Base-by-base conservation (phyloP, 2,888 invertebrate species). In the Ornithoptera priamus region DNA sequence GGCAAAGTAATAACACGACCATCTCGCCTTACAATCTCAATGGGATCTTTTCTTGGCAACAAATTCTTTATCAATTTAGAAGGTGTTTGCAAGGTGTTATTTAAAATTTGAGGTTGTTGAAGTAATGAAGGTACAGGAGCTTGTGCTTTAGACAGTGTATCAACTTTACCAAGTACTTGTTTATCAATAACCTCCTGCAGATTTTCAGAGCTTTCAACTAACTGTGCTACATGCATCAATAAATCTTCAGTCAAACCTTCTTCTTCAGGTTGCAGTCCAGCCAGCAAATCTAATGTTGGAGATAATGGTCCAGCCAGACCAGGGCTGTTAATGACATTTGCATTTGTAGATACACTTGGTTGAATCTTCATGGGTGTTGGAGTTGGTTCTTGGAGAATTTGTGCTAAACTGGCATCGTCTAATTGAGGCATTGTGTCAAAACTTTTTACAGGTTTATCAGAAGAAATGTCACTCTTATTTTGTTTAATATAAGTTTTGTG, bases 1-100 rank as follows among this genome's bases (percentile, higher is more conserved):
- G 97, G 97, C 72, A 97, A 87, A 0, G 95, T 96, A 66, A 97
- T 95, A 57, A 97, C 94, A 50, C 96, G 93, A 1, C 96, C 96
- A 81, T 96, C 96, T 24, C 95, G 93, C 24, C 96, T 90, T 15
- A 96, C 93, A 73, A 96, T 95, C 86, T 96, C 96, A 71, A 96
- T 95, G 0, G 95, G 94, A 75, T 95, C 93, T 76, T 94, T 94
- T 60, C 85, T 82, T 12, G 84, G 81, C 3, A 77, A 73, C 15
- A 83, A 67, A 71, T 79, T 86, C 68, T 87, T 89, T 1, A 80
- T 83, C 8, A 85, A 73, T 77, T 88, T 71, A 24, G 70, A 65
- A 39, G 65, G 46, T 17, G 62, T 67, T 57, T 64, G 70, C 39
- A 62, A 20, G n/a, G 69, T 30, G 5, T 58, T 42, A 59, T 67